phyloP scores from a whole-genome alignment of 2,888 invertebrate genomes.

The Sylvicola cinctus region DNA sequence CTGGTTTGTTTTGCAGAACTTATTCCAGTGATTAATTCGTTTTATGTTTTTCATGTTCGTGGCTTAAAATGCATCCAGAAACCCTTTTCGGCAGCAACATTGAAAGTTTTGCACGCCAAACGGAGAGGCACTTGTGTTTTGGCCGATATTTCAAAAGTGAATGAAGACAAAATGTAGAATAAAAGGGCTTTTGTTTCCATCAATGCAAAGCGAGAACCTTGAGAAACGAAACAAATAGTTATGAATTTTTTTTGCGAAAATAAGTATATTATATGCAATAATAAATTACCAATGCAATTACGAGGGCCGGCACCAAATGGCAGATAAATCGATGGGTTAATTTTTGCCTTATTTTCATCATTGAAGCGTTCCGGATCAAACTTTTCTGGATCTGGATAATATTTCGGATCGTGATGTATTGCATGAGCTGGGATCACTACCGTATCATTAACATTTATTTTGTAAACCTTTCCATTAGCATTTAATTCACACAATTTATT shows the following conservation, averaged over 20 bases:
- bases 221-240: too few species aligned
- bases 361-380: conserved; percentile 30
- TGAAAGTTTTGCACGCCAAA: too few species aligned
- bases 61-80: too few species aligned
- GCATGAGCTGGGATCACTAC: conserved; percentile 17
- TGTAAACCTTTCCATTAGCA: conserved; percentile 4
- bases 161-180: background rate
- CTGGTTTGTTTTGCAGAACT: too few species aligned
- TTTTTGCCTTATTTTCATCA: conserved; percentile 25
- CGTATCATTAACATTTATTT: background rate
- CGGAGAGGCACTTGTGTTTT: background rate
- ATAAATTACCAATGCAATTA: conserved; percentile 5
- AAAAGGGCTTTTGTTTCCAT: conserved; percentile 3
- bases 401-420: conserved; percentile 23
- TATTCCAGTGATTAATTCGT: too few species aligned
- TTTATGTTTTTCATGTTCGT: too few species aligned
- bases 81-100: too few species aligned
- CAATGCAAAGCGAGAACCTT: conserved; percentile 3
- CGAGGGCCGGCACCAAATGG: conserved; percentile 29
- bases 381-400: conserved; percentile 25
- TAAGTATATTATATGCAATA: too few species aligned
- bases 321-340: conserved; percentile 18
- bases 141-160: background rate
- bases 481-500: conserved; percentile 21
- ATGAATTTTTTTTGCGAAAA: too few species aligned